These are phyloP conservation scores for Campylomormyrus numenius DNA, from an alignment of 2,113 vertebrate genomes.

Conservation along the genomic window DNA sequence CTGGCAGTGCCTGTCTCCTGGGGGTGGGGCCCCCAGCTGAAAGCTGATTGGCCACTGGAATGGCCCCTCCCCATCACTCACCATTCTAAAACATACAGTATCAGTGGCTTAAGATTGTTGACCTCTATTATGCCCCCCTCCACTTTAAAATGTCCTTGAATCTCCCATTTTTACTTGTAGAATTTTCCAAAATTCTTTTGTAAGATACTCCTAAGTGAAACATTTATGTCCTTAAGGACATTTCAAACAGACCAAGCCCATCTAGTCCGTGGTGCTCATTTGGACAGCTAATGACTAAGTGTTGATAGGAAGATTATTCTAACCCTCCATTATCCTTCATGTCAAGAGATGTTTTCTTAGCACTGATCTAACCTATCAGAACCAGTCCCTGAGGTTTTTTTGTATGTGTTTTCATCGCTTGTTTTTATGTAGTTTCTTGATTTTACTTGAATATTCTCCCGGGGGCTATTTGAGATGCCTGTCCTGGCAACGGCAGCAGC, in stretches of 20 bases:
- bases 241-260: background rate
- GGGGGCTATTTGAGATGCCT: background rate
- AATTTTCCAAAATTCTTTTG: background rate
- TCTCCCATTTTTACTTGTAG: background rate
- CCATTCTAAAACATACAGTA: background rate
- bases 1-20: background rate
- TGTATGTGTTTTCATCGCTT: background rate
- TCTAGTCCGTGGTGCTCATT: background rate
- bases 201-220: background rate
- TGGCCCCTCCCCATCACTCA: background rate
- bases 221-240: background rate
- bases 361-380: background rate
- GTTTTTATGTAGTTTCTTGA: background rate
- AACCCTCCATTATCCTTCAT: background rate
- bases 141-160: background rate
- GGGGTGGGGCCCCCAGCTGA: background rate
- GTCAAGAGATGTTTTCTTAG: background rate
- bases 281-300: background rate
- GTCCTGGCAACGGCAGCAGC: background rate
- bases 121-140: background rate
- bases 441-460: background rate
- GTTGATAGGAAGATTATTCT: background rate
- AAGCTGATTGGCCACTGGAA: background rate
- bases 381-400: background rate
- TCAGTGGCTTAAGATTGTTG: background rate